Evolutionary conservation across 2,888 invertebrate genomes (phyloP).

Genomic region (Tubulanus polymorphus): DNA sequence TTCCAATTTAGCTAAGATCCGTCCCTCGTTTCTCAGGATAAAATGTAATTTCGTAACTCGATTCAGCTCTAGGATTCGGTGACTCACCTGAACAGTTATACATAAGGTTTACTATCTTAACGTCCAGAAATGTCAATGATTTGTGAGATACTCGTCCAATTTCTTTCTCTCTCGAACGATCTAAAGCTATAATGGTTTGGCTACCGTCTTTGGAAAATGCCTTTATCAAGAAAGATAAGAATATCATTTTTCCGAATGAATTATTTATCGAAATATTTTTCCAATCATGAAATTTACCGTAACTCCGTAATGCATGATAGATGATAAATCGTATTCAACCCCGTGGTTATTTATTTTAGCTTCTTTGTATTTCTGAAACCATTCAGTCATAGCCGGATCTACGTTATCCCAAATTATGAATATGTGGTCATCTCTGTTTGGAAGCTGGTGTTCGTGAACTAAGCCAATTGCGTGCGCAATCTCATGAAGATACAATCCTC

Average conservation of each 20-base stretch:
- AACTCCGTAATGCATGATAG: slow-evolving; percentile 45
- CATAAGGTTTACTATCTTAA: slow-evolving; percentile 38
- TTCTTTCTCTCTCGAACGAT: slow-evolving; percentile 24
- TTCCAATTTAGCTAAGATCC: too few relatives aligned
- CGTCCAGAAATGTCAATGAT: slow-evolving; percentile 38
- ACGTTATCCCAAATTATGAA: slow-evolving; percentile 33
- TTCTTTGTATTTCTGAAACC: slow-evolving; percentile 38
- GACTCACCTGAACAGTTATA: slow-evolving; percentile 41
- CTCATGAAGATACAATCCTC: slow-evolving; percentile 44
- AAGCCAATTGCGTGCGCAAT: slow-evolving; percentile 43
- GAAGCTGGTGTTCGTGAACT: slow-evolving; percentile 44
- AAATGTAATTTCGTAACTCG: too few relatives aligned
- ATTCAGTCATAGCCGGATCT: slow-evolving; percentile 37
- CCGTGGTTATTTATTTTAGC: slow-evolving; percentile 31
- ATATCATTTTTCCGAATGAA: too few relatives aligned
- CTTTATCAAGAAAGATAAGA: slow-evolving; percentile 17
- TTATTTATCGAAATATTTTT: too few relatives aligned
- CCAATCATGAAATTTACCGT: slow-evolving; percentile 32
- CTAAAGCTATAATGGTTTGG: slow-evolving; percentile 33
- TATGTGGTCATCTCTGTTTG: slow-evolving; percentile 35
- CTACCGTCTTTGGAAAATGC: slow-evolving; percentile 39
- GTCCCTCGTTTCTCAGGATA: too few relatives aligned
- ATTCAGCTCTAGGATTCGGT: too few relatives aligned
- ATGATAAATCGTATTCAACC: slow-evolving; percentile 37
- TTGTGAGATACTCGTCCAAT: slow-evolving; percentile 40